phyloP scores from a whole-genome alignment of 2,113 vertebrate genomes.

The Ardeotis arabs region DNA sequence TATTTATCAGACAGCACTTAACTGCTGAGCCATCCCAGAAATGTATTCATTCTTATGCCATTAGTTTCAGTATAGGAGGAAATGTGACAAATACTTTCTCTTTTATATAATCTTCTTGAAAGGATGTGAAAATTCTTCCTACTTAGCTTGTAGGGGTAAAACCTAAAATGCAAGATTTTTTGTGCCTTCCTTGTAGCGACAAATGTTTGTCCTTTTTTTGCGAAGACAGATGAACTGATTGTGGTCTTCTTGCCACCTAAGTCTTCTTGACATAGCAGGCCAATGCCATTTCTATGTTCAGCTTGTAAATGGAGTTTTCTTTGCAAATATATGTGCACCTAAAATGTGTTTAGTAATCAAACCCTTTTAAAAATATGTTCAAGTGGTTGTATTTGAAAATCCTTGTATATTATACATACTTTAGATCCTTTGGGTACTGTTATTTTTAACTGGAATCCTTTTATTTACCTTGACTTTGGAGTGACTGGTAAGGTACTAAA shows the following conservation, averaged over 20 bases:
- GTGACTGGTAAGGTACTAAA: neutral
- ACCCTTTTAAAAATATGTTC: neutral
- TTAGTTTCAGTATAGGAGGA: constrained; percentile 15
- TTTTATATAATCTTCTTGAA: constrained; percentile 23
- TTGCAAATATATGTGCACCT: neutral
- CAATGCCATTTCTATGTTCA: neutral
- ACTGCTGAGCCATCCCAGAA: constrained; percentile 36
- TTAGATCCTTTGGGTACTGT: neutral
- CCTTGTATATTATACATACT: neutral
- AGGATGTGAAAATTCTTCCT: neutral
- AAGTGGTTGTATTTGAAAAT: neutral
- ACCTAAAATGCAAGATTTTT: neutral
- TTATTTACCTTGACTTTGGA: neutral
- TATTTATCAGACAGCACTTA: constrained; percentile 28
- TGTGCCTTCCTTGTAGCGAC: neutral
- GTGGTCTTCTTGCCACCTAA: neutral
- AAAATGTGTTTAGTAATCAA: neutral
- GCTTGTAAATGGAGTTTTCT: neutral
- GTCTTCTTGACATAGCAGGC: neutral
- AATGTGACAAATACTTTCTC: neutral
- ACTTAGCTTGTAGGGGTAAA: neutral
- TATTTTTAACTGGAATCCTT: neutral
- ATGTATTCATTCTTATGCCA: constrained; percentile 12
- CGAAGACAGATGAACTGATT: neutral
- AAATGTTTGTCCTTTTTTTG: neutral